Percentiles rank a stretch among this genome's conserved stretches.
Evolutionary conservation across 2,888 invertebrate species (phyloP).

Genomic region (Philonicus albiceps): DNA sequence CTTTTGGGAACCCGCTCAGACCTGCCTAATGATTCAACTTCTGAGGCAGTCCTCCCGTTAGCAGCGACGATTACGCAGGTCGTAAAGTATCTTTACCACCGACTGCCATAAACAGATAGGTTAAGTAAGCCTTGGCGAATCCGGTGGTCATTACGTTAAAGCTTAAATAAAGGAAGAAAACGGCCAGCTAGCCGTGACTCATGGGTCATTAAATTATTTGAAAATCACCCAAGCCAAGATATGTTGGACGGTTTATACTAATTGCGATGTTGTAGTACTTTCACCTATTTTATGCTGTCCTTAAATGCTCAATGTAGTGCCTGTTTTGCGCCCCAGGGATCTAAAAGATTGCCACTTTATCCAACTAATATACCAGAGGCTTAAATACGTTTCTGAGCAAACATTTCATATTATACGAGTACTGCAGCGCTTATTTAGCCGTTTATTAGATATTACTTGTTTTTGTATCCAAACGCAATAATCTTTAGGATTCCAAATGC

Average conservation of each 20-base stretch:
- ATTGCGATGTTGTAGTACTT: not conserved
- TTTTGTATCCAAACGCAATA: not conserved
- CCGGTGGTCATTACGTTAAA: not conserved
- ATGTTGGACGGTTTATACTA: not conserved
- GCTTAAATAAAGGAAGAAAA: not conserved
- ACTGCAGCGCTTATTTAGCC: not conserved
- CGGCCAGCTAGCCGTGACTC: not conserved
- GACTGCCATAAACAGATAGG: not conserved
- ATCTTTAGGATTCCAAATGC: not conserved
- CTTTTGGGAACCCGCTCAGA: not conserved
- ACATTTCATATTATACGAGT: not conserved
- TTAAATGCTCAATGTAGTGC: not conserved
- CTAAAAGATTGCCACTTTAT: not conserved
- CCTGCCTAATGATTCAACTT: not conserved
- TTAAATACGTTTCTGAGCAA: not conserved
- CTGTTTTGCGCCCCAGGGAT: not conserved
- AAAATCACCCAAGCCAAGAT: not conserved
- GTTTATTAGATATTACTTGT: not conserved
- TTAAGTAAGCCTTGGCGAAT: not conserved
- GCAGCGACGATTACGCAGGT: not conserved
- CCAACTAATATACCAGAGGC: not conserved
- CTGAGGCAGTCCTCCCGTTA: constrained; percentile 4
- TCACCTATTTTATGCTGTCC: not conserved
- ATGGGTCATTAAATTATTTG: not conserved
- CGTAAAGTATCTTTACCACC: not conserved